phyloP scores from a whole-genome alignment of 2,113 vertebrate species.

The Charina bottae region DNA sequence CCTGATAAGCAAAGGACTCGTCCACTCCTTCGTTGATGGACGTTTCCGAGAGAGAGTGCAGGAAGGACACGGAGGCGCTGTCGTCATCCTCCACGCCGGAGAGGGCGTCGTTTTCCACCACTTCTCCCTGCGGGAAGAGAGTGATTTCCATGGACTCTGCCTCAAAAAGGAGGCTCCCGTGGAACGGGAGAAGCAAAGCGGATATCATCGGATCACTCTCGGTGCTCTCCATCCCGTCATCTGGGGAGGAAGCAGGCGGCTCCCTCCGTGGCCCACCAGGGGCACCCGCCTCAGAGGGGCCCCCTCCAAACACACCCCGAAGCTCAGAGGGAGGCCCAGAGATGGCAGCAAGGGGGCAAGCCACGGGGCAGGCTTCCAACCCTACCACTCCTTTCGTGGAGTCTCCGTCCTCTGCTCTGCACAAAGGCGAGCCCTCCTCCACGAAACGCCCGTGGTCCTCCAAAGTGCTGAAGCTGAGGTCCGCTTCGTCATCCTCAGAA shows the following conservation, averaged over 20 bases:
- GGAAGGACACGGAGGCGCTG: slow-evolving; percentile 89
- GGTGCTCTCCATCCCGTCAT: slow-evolving; percentile 66
- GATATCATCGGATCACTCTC: slow-evolving; percentile 88
- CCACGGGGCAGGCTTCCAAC: neutral
- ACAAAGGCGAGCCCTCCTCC: neutral
- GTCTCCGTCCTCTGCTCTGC: neutral
- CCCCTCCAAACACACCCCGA: slow-evolving; percentile 70
- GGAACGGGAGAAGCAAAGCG: slow-evolving; percentile 86
- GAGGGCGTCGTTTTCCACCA: slow-evolving; percentile 68
- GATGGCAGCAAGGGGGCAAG: neutral
- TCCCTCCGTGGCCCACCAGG: slow-evolving; percentile 65
- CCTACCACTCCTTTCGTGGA: accelerated
- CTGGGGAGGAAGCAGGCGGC: slow-evolving; percentile 61
- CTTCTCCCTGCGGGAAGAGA: slow-evolving; percentile 77
- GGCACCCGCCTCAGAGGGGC: slow-evolving; percentile 65
- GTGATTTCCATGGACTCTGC: slow-evolving; percentile 91
- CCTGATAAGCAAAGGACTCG: slow-evolving; percentile 91
- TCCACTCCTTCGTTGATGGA: slow-evolving; percentile 91
- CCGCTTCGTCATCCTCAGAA: accelerated
- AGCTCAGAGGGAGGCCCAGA: slow-evolving; percentile 7
- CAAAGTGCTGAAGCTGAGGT: neutral
- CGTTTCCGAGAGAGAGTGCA: slow-evolving; percentile 91
- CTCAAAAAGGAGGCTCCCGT: slow-evolving; percentile 89
- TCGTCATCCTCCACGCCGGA: slow-evolving; percentile 83
- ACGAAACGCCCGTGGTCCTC: neutral